A percentile compares a stretch with the other conserved stretches of the same genome.
Conservation (phyloP, 1,140 invertebrate genomes). For the Pseudobourletiella spinata region DNA sequence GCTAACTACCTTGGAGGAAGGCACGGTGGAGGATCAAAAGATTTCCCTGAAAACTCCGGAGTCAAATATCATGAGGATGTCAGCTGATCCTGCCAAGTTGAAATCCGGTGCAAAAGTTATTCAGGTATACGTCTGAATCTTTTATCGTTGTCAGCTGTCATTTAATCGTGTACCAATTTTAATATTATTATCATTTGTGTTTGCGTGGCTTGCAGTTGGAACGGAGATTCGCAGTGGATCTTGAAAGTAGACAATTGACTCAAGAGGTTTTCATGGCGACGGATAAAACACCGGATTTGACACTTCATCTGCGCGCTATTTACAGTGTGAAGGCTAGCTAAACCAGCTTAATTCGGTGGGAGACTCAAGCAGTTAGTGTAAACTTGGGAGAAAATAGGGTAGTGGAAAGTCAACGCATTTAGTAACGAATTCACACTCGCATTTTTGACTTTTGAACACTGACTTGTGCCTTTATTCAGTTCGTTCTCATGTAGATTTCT, state of each 20-base stretch:
- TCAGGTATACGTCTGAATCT: background rate
- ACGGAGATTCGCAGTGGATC: slow-evolving; percentile 42
- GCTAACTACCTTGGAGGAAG: slow-evolving; percentile 51
- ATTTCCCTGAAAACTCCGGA: slow-evolving; percentile 45
- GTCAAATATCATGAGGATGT: slow-evolving; percentile 46
- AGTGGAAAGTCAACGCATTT: no score
- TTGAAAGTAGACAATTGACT: slow-evolving; percentile 43
- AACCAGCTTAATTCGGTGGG: no score
- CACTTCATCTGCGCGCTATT: slow-evolving; percentile 49
- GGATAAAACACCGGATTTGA: slow-evolving; percentile 44
- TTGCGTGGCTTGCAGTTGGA: slow-evolving; percentile 37
- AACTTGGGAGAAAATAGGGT: no score
- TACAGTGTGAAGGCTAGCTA: no score
- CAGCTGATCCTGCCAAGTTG: slow-evolving; percentile 48
- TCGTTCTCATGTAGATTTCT: no score
- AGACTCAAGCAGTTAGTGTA: no score
- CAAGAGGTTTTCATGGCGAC: slow-evolving; percentile 52
- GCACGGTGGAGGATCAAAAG: slow-evolving; percentile 39
- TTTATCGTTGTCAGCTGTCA: no score
- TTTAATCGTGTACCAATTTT: no score
- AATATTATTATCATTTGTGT: background rate
- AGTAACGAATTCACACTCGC: no score
- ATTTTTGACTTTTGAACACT: no score
- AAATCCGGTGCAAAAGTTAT: no score
- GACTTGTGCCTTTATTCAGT: no score